These are phyloP conservation scores for Drosophila novamexicana DNA, from an alignment of 1,140 invertebrate genomes.

Conservation along the genomic window DNA sequence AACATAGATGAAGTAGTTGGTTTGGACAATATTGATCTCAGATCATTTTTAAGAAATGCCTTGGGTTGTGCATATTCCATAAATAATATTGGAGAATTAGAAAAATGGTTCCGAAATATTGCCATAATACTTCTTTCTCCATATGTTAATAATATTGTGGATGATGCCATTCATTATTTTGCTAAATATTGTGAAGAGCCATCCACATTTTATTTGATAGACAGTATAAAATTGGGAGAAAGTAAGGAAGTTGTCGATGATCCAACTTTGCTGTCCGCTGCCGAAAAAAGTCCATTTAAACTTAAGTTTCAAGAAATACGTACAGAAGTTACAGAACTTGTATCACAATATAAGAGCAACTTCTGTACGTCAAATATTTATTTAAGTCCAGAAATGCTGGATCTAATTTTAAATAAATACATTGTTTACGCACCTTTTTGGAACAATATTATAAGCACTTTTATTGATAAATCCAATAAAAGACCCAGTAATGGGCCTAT, in stretches of 20 bases:
- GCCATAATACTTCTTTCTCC: not conserved
- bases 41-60: constrained; percentile 4
- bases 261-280: not conserved
- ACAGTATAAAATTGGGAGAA: not conserved
- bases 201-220: not conserved
- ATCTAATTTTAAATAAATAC: not conserved
- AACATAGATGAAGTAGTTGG: constrained; percentile 2
- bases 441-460: not conserved
- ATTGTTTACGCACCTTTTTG: not conserved
- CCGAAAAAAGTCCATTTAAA: not conserved
- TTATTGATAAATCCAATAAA: too few species aligned
- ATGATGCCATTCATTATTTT: not conserved
- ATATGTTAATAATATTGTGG: not conserved
- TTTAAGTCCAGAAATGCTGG: not conserved
- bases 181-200: not conserved
- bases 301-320: too few species aligned
- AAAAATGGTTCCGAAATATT: not conserved
- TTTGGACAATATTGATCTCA: not conserved
- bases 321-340: too few species aligned
- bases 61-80: not conserved
- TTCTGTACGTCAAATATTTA: not conserved
- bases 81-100: constrained; percentile 2
- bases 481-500: too few species aligned
- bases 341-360: too few species aligned
- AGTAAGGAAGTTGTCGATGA: too few species aligned